Evolutionary conservation across 1,140 invertebrate genomes (phyloP).

Genomic region (Zaprionus africanus): DNA sequence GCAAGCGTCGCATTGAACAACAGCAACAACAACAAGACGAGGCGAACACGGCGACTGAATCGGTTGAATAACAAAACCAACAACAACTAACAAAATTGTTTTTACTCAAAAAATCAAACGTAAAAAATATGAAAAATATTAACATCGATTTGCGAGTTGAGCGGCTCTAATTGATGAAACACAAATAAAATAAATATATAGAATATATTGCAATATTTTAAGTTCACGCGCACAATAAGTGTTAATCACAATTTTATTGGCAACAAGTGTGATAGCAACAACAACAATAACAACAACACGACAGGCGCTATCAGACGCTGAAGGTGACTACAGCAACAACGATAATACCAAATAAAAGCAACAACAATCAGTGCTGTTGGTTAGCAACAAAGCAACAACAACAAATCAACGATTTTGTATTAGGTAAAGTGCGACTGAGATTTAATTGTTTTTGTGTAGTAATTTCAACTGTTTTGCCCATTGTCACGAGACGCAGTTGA

Average conservation of each 20-base stretch:
- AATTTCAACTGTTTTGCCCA: slow-evolving; percentile 12
- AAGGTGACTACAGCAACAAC: slow-evolving; percentile 11
- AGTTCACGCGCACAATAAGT: slow-evolving; percentile 61
- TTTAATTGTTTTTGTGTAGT: slow-evolving; percentile 9
- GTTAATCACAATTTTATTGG: slow-evolving; percentile 69
- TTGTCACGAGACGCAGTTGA: slow-evolving; percentile 2
- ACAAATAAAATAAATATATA: slow-evolving; percentile 29
- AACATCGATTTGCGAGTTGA: slow-evolving; percentile 44
- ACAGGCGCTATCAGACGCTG: not conserved
- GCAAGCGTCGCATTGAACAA: slow-evolving; percentile 47
- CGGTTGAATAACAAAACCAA: slow-evolving; percentile 58
- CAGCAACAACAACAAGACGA: slow-evolving; percentile 32
- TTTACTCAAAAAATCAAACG: not conserved
- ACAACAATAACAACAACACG: slow-evolving; percentile 32
- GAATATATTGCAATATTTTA: slow-evolving; percentile 44
- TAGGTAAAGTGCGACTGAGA: not conserved
- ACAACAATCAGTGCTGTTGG: slow-evolving; percentile 27
- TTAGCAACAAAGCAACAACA: slow-evolving; percentile 36
- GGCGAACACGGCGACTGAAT: slow-evolving; percentile 6
- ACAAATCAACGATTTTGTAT: not conserved
- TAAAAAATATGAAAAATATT: slow-evolving; percentile 26
- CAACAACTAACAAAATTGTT: slow-evolving; percentile 23
- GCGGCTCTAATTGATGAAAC: slow-evolving; percentile 10
- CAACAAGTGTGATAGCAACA: slow-evolving; percentile 57
- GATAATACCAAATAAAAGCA: slow-evolving; percentile 31